Base-by-base conservation (phyloP, 1,140 invertebrate genomes). In the Zeugodacus cucurbitae region DNA sequence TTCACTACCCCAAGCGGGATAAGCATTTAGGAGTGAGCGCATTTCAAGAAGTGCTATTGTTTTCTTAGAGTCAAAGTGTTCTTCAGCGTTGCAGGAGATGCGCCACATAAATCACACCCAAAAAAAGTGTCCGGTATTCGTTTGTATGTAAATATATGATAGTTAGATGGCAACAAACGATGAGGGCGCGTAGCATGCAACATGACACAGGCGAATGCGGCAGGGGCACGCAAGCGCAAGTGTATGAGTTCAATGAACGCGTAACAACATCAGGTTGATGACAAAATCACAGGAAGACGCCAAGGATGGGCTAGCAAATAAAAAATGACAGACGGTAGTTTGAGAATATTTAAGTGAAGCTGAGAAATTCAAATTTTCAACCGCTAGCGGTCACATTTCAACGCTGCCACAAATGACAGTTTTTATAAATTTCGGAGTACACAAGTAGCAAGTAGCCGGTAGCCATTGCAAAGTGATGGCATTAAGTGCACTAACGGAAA, bases 361-460 rank as follows among this genome's bases (percentile, higher is more conserved):
- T 48, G 74, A 44, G n/a, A 54, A 41, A 74, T 82, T 82, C 41
- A 82, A 82, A 48, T 44, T 74, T 82, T 48, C 32, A 82, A 82
- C 41, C 22, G 32, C 67, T 22, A 34, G 74, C 74, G 74, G 17
- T 29, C 41, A 82, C 74, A 82, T 48, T 82, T 82, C 74, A 82
- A 54, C 11, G 44, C 41, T 48, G 74, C 44, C 37, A 82, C 41
- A 82, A 82, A 82, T 82, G 74, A 82, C 41, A 82, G 74, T n/a
- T 82, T 82, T 82, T 82, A 82, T 82, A n/a, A 82, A 82, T 82
- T 82, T 82, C n/a, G 41, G 74, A 41, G 74, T 82, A 82, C 74
- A 48, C 74, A 82, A 82, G 74, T 82, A 82, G 74, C 41, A 7
- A 22, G 26, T 32, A 32, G 26, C 26, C 7, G 10, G 4, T 11